Percentiles rank a stretch among this genome's conserved stretches.
Conservation (phyloP, 2,797 vertebrate genomes). For the Eremophila alpestris region DNA sequence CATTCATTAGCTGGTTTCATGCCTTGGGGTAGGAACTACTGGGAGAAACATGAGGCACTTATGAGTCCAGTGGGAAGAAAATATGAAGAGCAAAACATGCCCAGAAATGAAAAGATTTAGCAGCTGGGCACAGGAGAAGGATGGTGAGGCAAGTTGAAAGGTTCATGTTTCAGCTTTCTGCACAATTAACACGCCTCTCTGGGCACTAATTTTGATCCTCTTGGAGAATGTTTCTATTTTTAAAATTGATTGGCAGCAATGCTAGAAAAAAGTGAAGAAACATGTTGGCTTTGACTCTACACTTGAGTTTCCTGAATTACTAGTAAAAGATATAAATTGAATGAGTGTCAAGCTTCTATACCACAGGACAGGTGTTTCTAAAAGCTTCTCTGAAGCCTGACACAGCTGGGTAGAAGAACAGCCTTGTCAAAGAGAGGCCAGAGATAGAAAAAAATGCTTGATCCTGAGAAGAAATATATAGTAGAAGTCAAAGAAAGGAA, state of each 20-base stretch:
- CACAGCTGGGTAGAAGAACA: background rate
- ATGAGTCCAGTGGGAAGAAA: background rate
- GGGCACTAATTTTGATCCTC: background rate
- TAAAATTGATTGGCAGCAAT: background rate
- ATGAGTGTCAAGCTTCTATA: background rate
- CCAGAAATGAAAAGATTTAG: background rate
- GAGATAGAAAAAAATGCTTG: background rate
- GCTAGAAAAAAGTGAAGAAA: background rate
- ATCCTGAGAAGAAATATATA: background rate
- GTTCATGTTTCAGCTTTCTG: background rate
- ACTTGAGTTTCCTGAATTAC: background rate
- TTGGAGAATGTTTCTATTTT: background rate
- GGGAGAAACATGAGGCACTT: background rate
- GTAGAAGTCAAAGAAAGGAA: background rate
- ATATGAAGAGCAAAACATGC: background rate
- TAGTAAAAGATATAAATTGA: background rate
- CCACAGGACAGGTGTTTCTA: slow-evolving; percentile 11
- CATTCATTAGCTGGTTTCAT: background rate
- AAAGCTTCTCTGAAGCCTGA: slow-evolving; percentile 37
- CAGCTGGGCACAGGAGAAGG: background rate
- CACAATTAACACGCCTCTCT: background rate
- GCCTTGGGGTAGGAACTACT: background rate
- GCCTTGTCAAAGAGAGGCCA: slow-evolving; percentile 8
- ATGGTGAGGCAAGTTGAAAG: background rate
- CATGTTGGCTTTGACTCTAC: background rate